Evolutionary conservation across 2,888 invertebrate species (phyloP).

Genomic region (Sclerodermus sp.): DNA sequence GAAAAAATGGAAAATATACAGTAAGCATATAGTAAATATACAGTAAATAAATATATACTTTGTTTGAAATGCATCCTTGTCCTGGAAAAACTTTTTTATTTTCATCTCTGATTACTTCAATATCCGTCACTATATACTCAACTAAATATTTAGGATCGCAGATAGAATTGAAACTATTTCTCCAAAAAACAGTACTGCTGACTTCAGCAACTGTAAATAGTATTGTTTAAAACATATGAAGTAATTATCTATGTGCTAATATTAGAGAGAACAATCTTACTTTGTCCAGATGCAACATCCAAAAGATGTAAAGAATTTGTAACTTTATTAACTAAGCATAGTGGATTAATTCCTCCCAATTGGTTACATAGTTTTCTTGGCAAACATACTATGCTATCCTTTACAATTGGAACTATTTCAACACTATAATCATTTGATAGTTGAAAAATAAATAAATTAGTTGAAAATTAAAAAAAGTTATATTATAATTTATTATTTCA

Average conservation of each 20-base stretch:
- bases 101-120: conserved; percentile 76
- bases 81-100: conserved; percentile 82
- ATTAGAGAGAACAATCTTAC: conserved; percentile 57
- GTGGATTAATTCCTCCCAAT: conserved; percentile 82
- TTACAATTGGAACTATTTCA: conserved; percentile 95
- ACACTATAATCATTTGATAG: conserved; percentile 62
- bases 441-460: conserved; percentile 10
- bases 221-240: conserved; percentile 60
- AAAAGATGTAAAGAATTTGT: conserved; percentile 90
- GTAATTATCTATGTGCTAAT: conserved; percentile 1
- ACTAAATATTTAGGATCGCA: conserved; percentile 89
- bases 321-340: conserved; percentile 87
- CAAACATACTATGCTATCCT: conserved; percentile 89
- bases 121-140: conserved; percentile 93
- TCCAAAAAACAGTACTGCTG: conserved; percentile 78
- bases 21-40: no score
- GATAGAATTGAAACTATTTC: conserved; percentile 82
- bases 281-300: conserved; percentile 84
- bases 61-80: conserved; percentile 82
- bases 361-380: conserved; percentile 83
- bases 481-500: background rate
- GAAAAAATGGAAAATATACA: no score
- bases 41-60: conserved; percentile 57
- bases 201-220: conserved; percentile 77
- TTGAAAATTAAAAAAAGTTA: conserved; percentile 1